Conservation (phyloP, 2,113 vertebrate genomes). For the Chrysemys picta region DNA sequence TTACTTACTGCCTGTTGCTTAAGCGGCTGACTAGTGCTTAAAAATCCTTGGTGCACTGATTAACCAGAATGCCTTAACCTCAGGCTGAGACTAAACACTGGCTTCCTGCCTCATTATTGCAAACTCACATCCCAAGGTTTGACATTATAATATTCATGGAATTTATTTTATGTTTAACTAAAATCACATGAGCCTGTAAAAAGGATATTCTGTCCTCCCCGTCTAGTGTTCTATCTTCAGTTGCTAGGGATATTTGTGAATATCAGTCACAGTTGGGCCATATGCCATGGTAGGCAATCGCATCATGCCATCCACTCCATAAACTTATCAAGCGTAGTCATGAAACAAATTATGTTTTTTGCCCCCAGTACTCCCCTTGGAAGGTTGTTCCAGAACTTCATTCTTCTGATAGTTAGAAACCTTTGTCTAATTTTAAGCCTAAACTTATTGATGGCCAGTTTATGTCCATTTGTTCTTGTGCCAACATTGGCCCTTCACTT, state of each 20-base stretch:
- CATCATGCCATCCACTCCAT: not conserved
- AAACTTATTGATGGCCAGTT: not conserved
- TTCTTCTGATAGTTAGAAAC: not conserved
- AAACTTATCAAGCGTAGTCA: not conserved
- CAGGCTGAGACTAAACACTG: not conserved
- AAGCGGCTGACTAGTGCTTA: conserved; percentile 11
- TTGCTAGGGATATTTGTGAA: not conserved
- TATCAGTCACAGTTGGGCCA: not conserved
- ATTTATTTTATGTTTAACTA: conserved; percentile 16
- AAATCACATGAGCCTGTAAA: not conserved
- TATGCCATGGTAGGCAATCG: not conserved
- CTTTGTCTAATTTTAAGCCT: not conserved
- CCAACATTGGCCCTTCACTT: not conserved
- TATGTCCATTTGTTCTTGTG: not conserved
- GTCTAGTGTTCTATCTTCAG: not conserved
- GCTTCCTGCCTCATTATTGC: not conserved
- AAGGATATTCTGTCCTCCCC: not conserved
- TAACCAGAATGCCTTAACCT: not conserved
- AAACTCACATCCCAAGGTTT: not conserved
- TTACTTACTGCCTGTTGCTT: conserved; percentile 12
- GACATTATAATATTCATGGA: not conserved
- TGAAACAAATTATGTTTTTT: not conserved
- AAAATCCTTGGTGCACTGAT: not conserved
- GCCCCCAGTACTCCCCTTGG: not conserved
- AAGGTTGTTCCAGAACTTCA: not conserved